phyloP scores from a whole-genome alignment of 2,888 invertebrate genomes.

The Drosophila buzzatii region DNA sequence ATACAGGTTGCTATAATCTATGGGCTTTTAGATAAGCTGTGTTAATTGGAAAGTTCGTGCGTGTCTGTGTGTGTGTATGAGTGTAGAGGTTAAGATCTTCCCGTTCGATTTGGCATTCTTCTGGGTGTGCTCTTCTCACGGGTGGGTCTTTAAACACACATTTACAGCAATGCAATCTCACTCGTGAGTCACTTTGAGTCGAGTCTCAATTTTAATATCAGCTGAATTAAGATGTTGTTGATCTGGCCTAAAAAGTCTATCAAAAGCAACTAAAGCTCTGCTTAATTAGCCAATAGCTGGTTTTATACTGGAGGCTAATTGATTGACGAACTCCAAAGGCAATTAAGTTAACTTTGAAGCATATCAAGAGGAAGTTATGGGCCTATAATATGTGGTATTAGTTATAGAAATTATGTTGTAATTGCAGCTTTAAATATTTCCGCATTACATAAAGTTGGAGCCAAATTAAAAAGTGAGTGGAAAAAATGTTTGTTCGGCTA shows the following conservation, averaged over 20 bases:
- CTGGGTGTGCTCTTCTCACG: conserved; percentile 47
- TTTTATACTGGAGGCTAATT: conserved; percentile 33
- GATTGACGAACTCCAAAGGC: conserved; percentile 13
- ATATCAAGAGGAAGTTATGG: conserved; percentile 32
- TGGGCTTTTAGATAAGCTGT: conserved; percentile 71
- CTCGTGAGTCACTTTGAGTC: conserved; percentile 31
- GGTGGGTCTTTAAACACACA: conserved; percentile 48
- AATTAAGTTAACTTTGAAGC: conserved; percentile 33
- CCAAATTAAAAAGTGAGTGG: neutral
- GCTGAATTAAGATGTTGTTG: conserved; percentile 26
- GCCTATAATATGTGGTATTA: conserved; percentile 31
- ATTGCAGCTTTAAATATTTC: conserved; percentile 43
- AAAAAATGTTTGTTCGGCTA: neutral
- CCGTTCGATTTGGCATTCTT: conserved; percentile 28
- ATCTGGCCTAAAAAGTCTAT: conserved; percentile 7
- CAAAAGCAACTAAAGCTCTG: conserved; percentile 22
- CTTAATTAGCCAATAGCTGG: conserved; percentile 22
- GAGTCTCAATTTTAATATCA: conserved; percentile 29
- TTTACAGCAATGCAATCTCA: neutral
- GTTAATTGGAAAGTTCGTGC: conserved; percentile 65
- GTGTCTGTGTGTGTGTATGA: conserved; percentile 8
- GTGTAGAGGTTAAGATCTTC: conserved; percentile 28
- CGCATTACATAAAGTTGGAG: conserved; percentile 21
- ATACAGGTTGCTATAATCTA: conserved; percentile 68
- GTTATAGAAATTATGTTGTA: conserved; percentile 41